A percentile compares a stretch with the other conserved stretches of the same genome.
These are phyloP conservation scores for Strongylocentrotus purpuratus DNA, from an alignment of 35 echinoderm and acorn worm genomes.

Conservation along the genomic window DNA sequence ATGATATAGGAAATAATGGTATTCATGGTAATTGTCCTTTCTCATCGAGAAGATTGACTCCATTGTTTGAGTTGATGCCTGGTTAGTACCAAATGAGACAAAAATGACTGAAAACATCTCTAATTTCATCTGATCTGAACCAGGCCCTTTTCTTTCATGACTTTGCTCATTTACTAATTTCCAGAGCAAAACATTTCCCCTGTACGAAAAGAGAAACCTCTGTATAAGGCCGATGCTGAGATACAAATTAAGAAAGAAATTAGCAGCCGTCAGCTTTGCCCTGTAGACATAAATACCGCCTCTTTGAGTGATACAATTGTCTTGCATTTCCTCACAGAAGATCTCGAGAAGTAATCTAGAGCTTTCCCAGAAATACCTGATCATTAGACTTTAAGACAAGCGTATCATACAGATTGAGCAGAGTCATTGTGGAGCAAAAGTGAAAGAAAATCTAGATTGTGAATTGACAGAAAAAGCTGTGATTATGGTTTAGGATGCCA, in stretches of 20 bases:
- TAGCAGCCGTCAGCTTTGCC: constrained; percentile 4
- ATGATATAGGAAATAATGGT: not conserved
- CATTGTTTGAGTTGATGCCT: not conserved
- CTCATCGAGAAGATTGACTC: not conserved
- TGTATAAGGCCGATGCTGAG: not conserved
- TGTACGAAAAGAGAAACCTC: not conserved
- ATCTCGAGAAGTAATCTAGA: constrained; percentile 1
- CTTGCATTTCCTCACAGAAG: constrained; percentile 27
- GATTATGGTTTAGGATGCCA: not conserved
- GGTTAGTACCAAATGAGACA: not conserved
- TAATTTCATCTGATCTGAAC: constrained; percentile 20
- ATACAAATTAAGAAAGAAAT: constrained; percentile 27
- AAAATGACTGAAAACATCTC: not conserved
- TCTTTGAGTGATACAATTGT: constrained; percentile 40
- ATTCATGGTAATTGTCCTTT: not conserved
- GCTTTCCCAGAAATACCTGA: constrained; percentile 30
- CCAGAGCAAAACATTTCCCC: constrained; percentile 41
- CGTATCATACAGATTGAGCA: not conserved
- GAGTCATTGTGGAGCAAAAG: not conserved
- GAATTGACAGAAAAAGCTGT: not conserved
- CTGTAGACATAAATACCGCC: constrained; percentile 38
- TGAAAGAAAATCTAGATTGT: not conserved
- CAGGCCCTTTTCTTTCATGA: not conserved
- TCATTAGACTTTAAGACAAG: not conserved
- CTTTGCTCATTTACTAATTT: constrained; percentile 45